These are phyloP conservation scores for Porphyrio hochstetteri DNA, from an alignment of 2,113 vertebrate species.

Conservation along the genomic window DNA sequence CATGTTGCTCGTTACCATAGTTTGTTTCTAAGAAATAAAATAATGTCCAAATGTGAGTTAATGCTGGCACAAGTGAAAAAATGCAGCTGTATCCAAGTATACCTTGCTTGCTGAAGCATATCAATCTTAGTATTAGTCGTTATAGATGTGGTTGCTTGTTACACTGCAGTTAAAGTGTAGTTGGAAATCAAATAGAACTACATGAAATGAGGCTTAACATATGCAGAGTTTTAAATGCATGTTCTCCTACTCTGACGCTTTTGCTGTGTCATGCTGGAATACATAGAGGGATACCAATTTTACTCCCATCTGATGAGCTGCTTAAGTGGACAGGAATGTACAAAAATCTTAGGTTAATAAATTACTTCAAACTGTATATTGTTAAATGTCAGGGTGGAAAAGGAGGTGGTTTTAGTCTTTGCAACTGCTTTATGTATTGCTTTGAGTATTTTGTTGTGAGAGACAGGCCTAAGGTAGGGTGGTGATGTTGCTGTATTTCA, in stretches of 20 bases:
- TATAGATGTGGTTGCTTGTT: not conserved
- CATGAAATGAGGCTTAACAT: not conserved
- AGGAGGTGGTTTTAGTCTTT: not conserved
- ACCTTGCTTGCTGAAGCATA: not conserved
- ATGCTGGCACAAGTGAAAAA: not conserved
- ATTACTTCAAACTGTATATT: not conserved
- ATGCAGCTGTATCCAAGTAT: not conserved
- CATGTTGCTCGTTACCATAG: not conserved
- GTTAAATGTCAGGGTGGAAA: not conserved
- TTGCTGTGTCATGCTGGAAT: not conserved
- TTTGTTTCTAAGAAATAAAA: not conserved
- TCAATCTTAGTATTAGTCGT: not conserved
- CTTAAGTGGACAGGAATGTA: not conserved
- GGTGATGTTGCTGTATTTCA: not conserved
- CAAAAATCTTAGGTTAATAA: not conserved
- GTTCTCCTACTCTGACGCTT: not conserved
- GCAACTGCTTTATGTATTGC: not conserved
- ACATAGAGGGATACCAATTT: not conserved
- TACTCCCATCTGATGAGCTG: not conserved
- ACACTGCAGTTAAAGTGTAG: not conserved
- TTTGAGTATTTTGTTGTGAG: not conserved
- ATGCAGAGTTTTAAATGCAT: not conserved
- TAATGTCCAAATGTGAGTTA: not conserved
- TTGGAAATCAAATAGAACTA: not conserved
- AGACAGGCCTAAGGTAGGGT: not conserved